Evolutionary conservation across 2,797 vertebrate genomes (phyloP).

Genomic region (Galagoides demidoff): DNA sequence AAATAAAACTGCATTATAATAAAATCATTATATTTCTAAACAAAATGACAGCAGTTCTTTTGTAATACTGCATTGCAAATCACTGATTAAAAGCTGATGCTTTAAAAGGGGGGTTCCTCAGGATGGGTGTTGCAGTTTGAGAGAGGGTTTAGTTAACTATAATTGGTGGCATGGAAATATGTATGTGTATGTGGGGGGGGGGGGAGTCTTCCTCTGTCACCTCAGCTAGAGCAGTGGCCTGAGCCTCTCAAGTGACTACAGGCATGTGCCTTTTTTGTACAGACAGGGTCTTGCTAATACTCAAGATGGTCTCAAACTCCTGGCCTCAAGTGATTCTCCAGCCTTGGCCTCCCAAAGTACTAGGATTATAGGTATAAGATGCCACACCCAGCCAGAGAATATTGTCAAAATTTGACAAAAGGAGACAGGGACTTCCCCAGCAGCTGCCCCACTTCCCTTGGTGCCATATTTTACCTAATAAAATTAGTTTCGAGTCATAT

Average conservation of each 20-base stretch:
- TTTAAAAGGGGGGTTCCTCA: neutral
- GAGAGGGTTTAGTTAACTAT: neutral
- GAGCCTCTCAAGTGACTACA: neutral
- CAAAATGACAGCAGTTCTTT: neutral
- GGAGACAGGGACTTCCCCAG: neutral
- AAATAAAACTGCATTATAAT: too few species aligned
- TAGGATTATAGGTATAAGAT: neutral
- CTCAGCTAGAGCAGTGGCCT: neutral
- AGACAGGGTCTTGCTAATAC: neutral
- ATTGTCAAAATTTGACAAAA: neutral
- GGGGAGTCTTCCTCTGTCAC: neutral
- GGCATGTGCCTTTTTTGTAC: too few species aligned
- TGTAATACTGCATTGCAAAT: neutral
- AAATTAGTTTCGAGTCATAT: neutral
- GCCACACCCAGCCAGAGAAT: neutral
- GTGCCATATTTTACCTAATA: neutral
- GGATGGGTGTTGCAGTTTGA: neutral
- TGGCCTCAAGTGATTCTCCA: neutral
- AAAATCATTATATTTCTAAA: neutral
- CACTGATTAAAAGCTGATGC: neutral
- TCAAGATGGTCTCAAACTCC: neutral
- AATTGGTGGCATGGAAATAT: neutral
- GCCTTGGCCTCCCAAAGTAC: neutral
- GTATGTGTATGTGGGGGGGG: too few species aligned
- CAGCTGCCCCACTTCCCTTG: neutral